Base-by-base conservation (phyloP, 2,113 vertebrate genomes). In the Acrocephalus arundinaceus region DNA sequence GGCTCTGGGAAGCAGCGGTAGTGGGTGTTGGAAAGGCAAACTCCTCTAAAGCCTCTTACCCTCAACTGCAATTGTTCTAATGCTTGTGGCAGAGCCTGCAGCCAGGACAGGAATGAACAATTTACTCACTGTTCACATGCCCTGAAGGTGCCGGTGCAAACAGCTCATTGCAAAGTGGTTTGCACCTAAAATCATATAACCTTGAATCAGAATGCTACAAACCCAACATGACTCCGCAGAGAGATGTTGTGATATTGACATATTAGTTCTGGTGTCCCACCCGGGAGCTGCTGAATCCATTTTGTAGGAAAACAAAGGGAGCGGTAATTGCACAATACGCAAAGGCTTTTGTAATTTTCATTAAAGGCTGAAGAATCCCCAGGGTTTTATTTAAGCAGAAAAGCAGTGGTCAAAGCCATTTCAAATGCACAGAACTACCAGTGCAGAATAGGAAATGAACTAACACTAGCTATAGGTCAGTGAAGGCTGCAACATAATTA, bases 341-440 rank as follows among this genome's bases (percentile, higher is more conserved):
- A 85, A 89, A 90, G 51, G 55, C 33, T 95, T 93, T 77, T 95
- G 57, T 74, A 85, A 93, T 85, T 85, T 78, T 89, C 65, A 90
- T 87, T 78, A 81, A 78, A 82, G 83, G 57, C 70, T 89, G 82
- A 80, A 87, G 73, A 81, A 80, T 94, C 90, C 61, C 83, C 57
- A 82, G 80, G 76, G 73, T 43, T 94, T 84, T 93, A 70, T 87
- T 94, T 68, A 68, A 95, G 65, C 79, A 58, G 82, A 43, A 72
- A 83, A 28, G 45, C 65, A 78, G 68, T 11, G 17, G 41, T 66
- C 61, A 95, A 86, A 88, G 72, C 35, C 35, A 41, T 86, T 93
- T 82, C 25, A 75, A 93, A 89, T 79, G 76, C 86, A 54, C 16
- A 68, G 43, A 68, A 15, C 45, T 49, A 90, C 54, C 9, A 11